Conservation (phyloP, 2,797 vertebrate species). For the Xenopus petersii region DNA sequence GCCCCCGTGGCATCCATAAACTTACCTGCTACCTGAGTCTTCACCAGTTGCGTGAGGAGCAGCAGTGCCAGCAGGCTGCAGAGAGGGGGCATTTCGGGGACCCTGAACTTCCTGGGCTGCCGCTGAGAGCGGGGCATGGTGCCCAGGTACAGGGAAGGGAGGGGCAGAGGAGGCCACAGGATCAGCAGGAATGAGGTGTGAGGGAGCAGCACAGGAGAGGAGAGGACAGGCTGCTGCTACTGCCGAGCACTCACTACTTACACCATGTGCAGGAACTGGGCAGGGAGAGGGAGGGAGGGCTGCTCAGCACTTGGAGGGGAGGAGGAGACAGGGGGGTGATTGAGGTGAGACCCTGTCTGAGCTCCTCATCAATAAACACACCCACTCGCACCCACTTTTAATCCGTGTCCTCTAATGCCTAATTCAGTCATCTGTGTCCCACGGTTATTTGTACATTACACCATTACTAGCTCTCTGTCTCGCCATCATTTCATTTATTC, state of each 20-base stretch:
- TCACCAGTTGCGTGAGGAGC: constrained; percentile 41
- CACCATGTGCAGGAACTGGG: constrained; percentile 40
- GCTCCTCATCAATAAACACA: constrained; percentile 35
- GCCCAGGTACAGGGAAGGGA: constrained; percentile 44
- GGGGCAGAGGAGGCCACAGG: constrained; percentile 43
- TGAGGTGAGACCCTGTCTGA: constrained; percentile 42
- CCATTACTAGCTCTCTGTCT: too few species aligned
- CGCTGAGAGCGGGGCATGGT: constrained; percentile 37
- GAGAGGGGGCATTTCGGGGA: constrained; percentile 45
- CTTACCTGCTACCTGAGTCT: constrained; percentile 48
- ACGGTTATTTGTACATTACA: too few species aligned
- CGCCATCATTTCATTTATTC: too few species aligned
- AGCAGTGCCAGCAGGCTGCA: constrained; percentile 45
- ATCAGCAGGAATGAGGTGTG: constrained; percentile 34
- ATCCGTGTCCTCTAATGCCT: neutral
- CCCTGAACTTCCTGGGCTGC: constrained; percentile 38
- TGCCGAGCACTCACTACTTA: constrained; percentile 37
- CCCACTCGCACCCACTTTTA: constrained; percentile 32
- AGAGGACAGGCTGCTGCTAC: constrained; percentile 45
- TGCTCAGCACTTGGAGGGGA: constrained; percentile 30
- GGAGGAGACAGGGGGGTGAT: constrained; percentile 39
- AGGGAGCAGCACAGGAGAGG: constrained; percentile 42
- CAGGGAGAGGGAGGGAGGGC: constrained; percentile 35
- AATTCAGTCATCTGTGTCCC: too few species aligned
- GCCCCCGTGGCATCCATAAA: constrained; percentile 16